Base-by-base conservation (phyloP, 2,113 vertebrate species). In the Thomomys bottae region DNA sequence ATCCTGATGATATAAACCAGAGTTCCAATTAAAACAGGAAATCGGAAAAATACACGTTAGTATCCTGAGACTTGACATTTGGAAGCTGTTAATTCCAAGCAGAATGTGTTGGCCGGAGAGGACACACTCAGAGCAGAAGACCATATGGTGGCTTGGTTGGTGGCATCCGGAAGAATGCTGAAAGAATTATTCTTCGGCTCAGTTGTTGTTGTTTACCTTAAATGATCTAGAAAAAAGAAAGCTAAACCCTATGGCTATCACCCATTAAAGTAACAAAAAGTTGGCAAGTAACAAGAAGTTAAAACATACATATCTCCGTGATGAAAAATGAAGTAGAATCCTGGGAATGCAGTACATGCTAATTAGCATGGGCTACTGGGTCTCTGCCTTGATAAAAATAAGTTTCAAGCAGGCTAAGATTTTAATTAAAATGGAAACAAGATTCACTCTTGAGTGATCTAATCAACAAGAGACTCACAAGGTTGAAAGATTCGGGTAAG, bases 381-480 rank as follows among this genome's bases (percentile, higher is more conserved):
- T 71, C 57, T 28, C 45, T 70, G 63, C 72, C 76, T 81, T 94
- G 78, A 72, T 21, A 59, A 57, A 76, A 87, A 75, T 81, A 45
- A 63, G 70, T 94, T 93, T 63, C n/a, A 88, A 92, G 45, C 61
- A 80, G 68, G 26, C 34, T 63, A 91, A 57, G 28, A 34, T 92
- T 91, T 88, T 88, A 88, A 94, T 76, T 68, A 89, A 91, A 94
- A 93, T 90, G 34, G 63, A 24, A 81, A 83, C 87, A 92, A 77
- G 49, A 73, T 70, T 91, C 68, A 17, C 28, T 76, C 79, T 83
- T 45, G 61, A 91, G 83, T 59, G 72, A 68, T 86, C 34, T 72
- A 40, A 77, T 64, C 76, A 73, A 34, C 32, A n/a, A 73, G 59
- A 59, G 45, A 11, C 36, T 54, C 66, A 34, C n/a, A 71, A 61